phyloP scores from a whole-genome alignment of 35 echinoderm and acorn worm genomes.

The Heliocidaris tuberculata region DNA sequence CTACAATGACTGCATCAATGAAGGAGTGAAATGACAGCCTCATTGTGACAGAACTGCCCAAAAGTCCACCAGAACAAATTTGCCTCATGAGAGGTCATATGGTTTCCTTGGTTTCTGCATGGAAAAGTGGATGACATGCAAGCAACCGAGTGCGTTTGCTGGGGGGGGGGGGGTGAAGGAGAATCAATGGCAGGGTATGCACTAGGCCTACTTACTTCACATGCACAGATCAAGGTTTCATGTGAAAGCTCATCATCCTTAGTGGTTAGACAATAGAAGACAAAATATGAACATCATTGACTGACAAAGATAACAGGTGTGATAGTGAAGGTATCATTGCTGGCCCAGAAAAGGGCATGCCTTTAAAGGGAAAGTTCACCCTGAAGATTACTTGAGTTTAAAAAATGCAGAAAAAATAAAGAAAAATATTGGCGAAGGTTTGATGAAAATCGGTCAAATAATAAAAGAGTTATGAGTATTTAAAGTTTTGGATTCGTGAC shows the following conservation, averaged over 20 bases:
- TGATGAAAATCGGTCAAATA: too few species aligned
- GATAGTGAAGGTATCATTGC: too few species aligned
- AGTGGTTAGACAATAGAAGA: not conserved
- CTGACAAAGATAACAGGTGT: not conserved
- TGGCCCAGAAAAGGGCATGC: too few species aligned
- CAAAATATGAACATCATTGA: not conserved
- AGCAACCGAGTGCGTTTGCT: not conserved
- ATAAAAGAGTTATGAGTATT: too few species aligned
- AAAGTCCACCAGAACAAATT: not conserved
- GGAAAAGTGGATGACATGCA: not conserved
- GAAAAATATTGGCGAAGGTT: too few species aligned
- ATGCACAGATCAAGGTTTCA: not conserved
- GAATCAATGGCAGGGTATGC: not conserved
- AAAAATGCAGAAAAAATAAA: too few species aligned
- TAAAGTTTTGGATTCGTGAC: too few species aligned
- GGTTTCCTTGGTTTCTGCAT: not conserved
- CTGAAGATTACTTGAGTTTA: too few species aligned
- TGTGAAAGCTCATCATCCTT: not conserved
- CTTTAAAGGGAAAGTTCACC: too few species aligned
- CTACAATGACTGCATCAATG: not conserved
- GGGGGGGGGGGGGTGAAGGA: not conserved
- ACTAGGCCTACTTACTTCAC: not conserved
- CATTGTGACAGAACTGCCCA: not conserved
- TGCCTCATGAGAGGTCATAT: not conserved
- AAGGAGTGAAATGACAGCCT: not conserved